Base-by-base conservation (phyloP, 2,888 invertebrate species). In the Psylliodes chrysocephalus region DNA sequence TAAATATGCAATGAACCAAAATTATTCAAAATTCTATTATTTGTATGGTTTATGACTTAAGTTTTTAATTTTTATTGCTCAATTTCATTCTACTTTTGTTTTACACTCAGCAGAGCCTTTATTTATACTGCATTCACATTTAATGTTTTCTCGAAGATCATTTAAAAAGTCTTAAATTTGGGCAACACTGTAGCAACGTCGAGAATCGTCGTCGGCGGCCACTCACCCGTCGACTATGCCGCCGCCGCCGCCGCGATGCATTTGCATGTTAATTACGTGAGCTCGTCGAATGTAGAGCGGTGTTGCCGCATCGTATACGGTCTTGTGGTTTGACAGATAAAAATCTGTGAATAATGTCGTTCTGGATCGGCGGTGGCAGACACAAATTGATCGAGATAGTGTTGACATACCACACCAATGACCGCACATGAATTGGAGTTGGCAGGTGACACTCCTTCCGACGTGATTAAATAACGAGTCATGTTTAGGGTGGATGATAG, bases 201-300 rank as follows among this genome's bases (percentile, higher is more conserved):
- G 49, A 22, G n/a, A 18, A 49, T 10, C 25, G 38, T 25, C 18
- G 49, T 18, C 28, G 49, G 35, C 59, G 59, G 59, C 49, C 59
- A 59, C 38, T 49, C 59, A 59, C 59, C 59, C 59, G 59, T 42
- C 56, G 56, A 56, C 56, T 56, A 47, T 56, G 56, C 51, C 56
- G 63, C 44, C 53, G 35, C 38, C 59, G 63, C 44, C 53, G 35
- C 38, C 59, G 15, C 63, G 63, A 42, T 49, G 63, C 71, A 77
- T 77, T 77, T 77, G 75, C 76, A 76, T 75, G 75, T 77, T 77
- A 76, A 77, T 77, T 75, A 73, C 73, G 64, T 68, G 66, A 63
- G 64, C 70, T 65, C 63, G 68, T 64, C 38, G 68, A 64, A 66
- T 63, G 64, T 69, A 68, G 66, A 62, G 67, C 68, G 68, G 60